Percentiles rank a stretch among this genome's conserved stretches.
Conservation (phyloP, 2,888 invertebrate genomes). For the Dynastes tityus region DNA sequence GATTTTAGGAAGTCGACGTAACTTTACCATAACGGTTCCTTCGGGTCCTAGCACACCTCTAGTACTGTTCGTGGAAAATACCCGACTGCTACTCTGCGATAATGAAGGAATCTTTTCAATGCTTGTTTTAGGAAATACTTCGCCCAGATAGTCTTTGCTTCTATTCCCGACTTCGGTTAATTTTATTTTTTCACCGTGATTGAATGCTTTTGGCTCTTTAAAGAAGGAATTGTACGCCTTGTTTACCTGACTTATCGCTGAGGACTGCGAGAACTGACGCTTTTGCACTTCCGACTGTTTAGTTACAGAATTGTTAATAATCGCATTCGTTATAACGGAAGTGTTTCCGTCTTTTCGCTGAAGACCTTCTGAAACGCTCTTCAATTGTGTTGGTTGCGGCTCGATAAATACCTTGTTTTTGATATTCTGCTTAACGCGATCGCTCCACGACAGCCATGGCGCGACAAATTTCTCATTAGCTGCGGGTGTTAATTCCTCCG, state of each 20-base stretch:
- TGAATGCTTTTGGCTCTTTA: background rate
- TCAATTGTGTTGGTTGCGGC: background rate
- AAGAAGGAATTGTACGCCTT: background rate
- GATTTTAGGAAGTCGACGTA: slow-evolving; percentile 49
- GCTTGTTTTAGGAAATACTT: background rate
- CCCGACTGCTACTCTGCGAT: background rate
- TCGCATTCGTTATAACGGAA: background rate
- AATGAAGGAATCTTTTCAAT: background rate
- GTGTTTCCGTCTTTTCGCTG: background rate
- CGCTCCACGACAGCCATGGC: slow-evolving; percentile 55
- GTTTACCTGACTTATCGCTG: background rate
- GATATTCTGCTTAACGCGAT: slow-evolving; percentile 44
- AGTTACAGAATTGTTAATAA: too few species aligned
- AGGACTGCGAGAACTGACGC: slow-evolving; percentile 17
- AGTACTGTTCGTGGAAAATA: slow-evolving; percentile 33
- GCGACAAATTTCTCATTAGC: slow-evolving; percentile 46
- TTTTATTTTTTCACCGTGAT: background rate
- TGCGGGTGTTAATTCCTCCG: slow-evolving; percentile 32
- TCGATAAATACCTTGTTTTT: background rate
- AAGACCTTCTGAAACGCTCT: background rate
- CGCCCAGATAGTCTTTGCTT: background rate
- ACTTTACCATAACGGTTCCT: slow-evolving; percentile 51
- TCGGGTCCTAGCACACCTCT: slow-evolving; percentile 48
- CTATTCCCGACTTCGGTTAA: slow-evolving; percentile 9
- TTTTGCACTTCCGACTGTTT: slow-evolving; percentile 23